A percentile compares a stretch with the other conserved stretches of the same genome.
Evolutionary conservation across 2,797 vertebrate species (phyloP).

Genomic region (Apogon hyalosoma): DNA sequence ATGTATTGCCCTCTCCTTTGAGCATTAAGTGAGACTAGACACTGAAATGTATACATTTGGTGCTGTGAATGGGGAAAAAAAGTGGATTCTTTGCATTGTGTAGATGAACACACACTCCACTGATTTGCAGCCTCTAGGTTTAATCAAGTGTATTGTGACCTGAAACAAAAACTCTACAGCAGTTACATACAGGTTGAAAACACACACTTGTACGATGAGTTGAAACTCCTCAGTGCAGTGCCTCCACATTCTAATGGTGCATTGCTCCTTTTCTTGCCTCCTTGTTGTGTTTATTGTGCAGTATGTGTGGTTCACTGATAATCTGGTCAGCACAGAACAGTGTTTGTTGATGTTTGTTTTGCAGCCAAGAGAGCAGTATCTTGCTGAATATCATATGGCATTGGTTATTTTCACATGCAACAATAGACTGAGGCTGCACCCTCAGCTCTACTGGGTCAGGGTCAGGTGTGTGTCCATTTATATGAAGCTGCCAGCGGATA

Average conservation of each 20-base stretch:
- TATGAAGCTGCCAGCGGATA: no score
- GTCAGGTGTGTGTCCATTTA: conserved; percentile 30
- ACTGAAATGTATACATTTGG: conserved; percentile 4
- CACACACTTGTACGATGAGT: no score
- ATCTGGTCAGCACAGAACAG: conserved; percentile 31
- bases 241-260: conserved; percentile 2
- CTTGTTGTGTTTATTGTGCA: conserved; percentile 17
- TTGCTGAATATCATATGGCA: conserved; percentile 55
- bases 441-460: conserved; percentile 39
- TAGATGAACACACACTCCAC: conserved; percentile 6
- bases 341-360: conserved; percentile 59
- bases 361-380: conserved; percentile 32
- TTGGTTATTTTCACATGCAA: conserved; percentile 58
- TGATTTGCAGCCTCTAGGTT: background rate
- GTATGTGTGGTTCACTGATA: conserved; percentile 30
- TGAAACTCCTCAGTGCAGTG: background rate
- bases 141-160: background rate
- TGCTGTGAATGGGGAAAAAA: background rate
- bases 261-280: conserved; percentile 3
- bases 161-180: background rate
- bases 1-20: conserved; percentile 1
- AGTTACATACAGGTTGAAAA: background rate
- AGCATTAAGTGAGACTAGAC: conserved; percentile 9
- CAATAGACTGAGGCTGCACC: conserved; percentile 53
- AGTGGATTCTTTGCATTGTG: background rate